Evolutionary conservation across 2,113 vertebrate species (phyloP), one percentile per base, ranked within the genome.

Genomic region (Isichthys henryi): DNA sequence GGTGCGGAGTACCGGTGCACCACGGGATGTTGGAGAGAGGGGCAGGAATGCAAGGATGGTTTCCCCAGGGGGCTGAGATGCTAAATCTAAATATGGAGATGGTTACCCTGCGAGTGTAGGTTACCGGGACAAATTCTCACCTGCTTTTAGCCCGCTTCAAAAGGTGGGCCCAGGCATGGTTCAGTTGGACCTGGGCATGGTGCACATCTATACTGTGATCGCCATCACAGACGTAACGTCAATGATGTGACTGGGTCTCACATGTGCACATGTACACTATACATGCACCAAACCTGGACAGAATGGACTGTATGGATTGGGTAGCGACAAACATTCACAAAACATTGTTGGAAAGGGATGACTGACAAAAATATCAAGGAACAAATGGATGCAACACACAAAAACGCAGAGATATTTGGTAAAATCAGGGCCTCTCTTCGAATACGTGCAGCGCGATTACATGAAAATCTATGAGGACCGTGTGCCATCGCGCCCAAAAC

Each of bases 21-120:
- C 31, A 31, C 5, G 43, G 43, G 43, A 85, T 50, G 11, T 31
- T 27, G 48, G 45, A 15, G 13, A 80, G 15, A 31, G 35, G 35
- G 35, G 74, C 31, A 77, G 70, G 27, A 77, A 77, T 77, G 70
- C 31, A 84, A 48, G 80, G 80, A 84, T 23, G 39, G 8, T 43
- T 84, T 52, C 11, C 13, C 50, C 31, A 4, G 49, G 85, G 31
- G 48, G 13, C 50, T 19, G 5, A 53, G 27, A 48, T 87, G 27
- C 85, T 87, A 87, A 53, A 87, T 87, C 53, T 87, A 87, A 87
- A 53, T 21, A 87, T 53, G 85, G 49, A 27, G 9, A 5, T 87
- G n/a, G 11, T 35, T 13, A 52, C n/a, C 3, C 11, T 50, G 1
- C 8, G 7, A 53, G 49, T 56, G 50, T 87, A 52, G 85, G 15